phyloP scores from a whole-genome alignment of 1,140 invertebrate genomes.

The Orussus abietinus region DNA sequence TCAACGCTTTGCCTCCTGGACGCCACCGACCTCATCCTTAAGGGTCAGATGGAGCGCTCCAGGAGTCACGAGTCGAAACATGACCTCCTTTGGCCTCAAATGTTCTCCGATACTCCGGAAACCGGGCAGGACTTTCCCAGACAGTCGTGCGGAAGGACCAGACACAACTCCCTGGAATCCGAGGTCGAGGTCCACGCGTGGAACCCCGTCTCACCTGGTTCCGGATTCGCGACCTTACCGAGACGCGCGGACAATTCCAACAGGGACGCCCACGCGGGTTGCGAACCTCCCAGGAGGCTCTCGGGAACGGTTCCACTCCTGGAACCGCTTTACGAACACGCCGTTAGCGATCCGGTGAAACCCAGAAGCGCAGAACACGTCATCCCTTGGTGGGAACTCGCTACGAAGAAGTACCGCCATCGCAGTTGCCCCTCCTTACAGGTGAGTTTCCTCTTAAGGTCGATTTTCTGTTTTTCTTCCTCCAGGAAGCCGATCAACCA shows the following conservation, averaged over 20 bases:
- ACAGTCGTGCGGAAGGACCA: conserved; percentile 18
- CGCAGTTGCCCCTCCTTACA: conserved; percentile 68
- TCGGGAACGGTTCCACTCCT: conserved; percentile 41
- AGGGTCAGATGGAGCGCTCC: conserved; percentile 25
- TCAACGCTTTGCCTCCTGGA: conserved; percentile 30
- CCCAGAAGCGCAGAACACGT: conserved; percentile 36
- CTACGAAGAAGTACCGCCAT: conserved; percentile 68
- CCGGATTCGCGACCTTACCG: conserved; percentile 39
- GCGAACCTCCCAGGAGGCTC: conserved; percentile 32
- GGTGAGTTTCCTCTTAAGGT: conserved; percentile 52
- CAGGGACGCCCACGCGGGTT: conserved; percentile 17
- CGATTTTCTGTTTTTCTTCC: too few relatives aligned
- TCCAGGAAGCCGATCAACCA: too few relatives aligned
- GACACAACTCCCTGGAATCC: conserved; percentile 31
- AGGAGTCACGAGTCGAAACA: too few relatives aligned
- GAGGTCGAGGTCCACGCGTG: conserved; percentile 14
- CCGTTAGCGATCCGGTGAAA: conserved; percentile 42
- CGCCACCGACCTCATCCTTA: conserved; percentile 41
- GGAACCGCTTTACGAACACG: conserved; percentile 51
- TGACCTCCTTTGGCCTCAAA: too few relatives aligned
- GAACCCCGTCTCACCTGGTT: too few relatives aligned
- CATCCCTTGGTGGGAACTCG: conserved; percentile 83
- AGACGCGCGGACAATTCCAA: too few relatives aligned
- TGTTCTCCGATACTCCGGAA: too few relatives aligned
- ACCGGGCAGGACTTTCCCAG: too few relatives aligned